These are phyloP conservation scores for Tipula confusa DNA, from an alignment of 2,888 invertebrate species.

Conservation along the genomic window DNA sequence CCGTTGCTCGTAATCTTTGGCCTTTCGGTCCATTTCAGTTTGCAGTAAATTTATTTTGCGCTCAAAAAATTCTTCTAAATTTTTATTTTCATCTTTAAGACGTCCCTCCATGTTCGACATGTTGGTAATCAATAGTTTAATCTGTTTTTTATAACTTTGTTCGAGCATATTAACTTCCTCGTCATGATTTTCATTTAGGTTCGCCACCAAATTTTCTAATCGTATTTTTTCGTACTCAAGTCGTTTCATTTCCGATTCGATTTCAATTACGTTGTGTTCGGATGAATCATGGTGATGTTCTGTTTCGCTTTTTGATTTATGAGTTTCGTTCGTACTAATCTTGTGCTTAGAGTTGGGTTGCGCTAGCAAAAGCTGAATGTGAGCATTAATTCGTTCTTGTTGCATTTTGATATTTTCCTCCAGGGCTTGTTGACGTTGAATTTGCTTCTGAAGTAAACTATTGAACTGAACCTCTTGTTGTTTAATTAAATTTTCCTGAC, in stretches of 20 bases:
- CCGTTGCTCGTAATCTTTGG: conserved; percentile 40
- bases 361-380: conserved; percentile 41
- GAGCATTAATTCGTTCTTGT: conserved; percentile 47
- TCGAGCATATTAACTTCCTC: conserved; percentile 49
- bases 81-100: conserved; percentile 42
- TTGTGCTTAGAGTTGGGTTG: conserved; percentile 26
- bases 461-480: conserved; percentile 47
- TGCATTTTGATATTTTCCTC: conserved; percentile 47
- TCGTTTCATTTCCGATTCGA: conserved; percentile 43
- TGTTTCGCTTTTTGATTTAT: conserved; percentile 13
- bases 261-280: conserved; percentile 40
- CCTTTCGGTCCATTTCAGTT: conserved; percentile 40
- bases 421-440: conserved; percentile 46
- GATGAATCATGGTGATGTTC: conserved; percentile 21
- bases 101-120: conserved; percentile 43
- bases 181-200: conserved; percentile 47
- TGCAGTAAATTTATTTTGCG: conserved; percentile 41
- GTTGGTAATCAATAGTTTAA: conserved; percentile 45
- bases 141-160: conserved; percentile 48
- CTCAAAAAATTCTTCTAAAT: conserved; percentile 41
- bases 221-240: conserved; percentile 47
- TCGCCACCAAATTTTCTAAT: conserved; percentile 47
- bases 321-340: not conserved
- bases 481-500: conserved; percentile 42
- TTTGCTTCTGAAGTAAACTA: conserved; percentile 45